Conservation (phyloP, 2,888 invertebrate genomes). For the Tenthredo scrophulariae region DNA sequence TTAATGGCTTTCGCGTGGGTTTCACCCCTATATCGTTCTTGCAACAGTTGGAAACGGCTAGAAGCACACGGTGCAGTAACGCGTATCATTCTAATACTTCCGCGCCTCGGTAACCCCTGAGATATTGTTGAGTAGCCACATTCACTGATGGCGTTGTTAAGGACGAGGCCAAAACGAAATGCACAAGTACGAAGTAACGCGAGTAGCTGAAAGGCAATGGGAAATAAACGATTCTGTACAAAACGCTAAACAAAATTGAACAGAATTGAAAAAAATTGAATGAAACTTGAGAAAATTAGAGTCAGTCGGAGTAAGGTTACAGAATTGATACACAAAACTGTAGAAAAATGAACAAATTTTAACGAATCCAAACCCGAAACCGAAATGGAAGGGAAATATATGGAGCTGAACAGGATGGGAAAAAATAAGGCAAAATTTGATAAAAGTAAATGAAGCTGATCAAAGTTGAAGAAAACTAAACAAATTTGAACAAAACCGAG, state of each 20-base stretch:
- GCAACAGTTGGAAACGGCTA: conserved; percentile 5
- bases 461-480: neutral
- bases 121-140: conserved; percentile 1
- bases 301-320: too few species aligned
- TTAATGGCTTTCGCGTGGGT: conserved; percentile 38
- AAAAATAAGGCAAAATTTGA: too few species aligned
- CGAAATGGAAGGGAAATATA: too few species aligned
- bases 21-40: conserved; percentile 7
- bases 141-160: neutral
- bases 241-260: neutral
- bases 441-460: too few species aligned
- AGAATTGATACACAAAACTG: too few species aligned
- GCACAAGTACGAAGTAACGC: neutral
- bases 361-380: too few species aligned
- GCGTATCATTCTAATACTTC: conserved; percentile 11
- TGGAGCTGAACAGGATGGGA: too few species aligned
- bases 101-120: neutral
- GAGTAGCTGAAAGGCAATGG: neutral
- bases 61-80: conserved; percentile 7
- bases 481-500: neutral
- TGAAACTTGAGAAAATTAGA: neutral
- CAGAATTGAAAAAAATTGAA: too few species aligned
- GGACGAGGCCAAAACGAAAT: neutral
- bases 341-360: too few species aligned
- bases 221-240: neutral